Conservation (phyloP, 1,140 invertebrate species). For the Drosophila pallidifrons region DNA sequence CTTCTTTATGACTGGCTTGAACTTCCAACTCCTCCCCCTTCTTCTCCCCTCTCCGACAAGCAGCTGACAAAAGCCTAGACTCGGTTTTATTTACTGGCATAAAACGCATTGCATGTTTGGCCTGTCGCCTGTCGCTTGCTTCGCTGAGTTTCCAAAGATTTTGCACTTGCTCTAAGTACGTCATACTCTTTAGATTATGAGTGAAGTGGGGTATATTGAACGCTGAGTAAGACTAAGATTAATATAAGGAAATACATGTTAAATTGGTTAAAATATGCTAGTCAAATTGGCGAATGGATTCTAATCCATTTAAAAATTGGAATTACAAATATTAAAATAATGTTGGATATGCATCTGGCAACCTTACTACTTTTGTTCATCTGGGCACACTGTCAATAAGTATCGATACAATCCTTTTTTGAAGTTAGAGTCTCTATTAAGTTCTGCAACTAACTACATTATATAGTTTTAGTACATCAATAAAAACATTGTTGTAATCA, state of each 20-base stretch:
- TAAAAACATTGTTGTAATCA: too few species aligned
- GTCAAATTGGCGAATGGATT: too few species aligned
- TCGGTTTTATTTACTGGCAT: conserved; percentile 26
- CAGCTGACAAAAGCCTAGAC: neutral
- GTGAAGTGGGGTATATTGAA: neutral
- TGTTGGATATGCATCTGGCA: too few species aligned
- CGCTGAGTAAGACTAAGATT: neutral
- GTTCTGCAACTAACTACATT: too few species aligned
- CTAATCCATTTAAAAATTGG: too few species aligned
- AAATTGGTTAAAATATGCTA: too few species aligned
- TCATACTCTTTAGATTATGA: neutral
- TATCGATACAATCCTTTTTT: too few species aligned
- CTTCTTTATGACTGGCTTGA: conserved; percentile 52
- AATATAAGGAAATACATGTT: too few species aligned
- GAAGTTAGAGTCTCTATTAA: too few species aligned
- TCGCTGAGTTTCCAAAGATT: conserved; percentile 52
- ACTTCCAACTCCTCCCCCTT: neutral
- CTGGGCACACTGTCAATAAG: too few species aligned
- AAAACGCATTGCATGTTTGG: conserved; percentile 73
- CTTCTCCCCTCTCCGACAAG: neutral
- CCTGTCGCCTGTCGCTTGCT: conserved; percentile 70
- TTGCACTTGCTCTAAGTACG: conserved; percentile 34
- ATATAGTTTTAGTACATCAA: too few species aligned
- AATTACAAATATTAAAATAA: neutral
- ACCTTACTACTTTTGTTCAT: too few species aligned